Percentiles rank a stretch among this genome's conserved stretches.
Conservation (phyloP, 1,140 invertebrate genomes). For the Chrysoperla carnea region DNA sequence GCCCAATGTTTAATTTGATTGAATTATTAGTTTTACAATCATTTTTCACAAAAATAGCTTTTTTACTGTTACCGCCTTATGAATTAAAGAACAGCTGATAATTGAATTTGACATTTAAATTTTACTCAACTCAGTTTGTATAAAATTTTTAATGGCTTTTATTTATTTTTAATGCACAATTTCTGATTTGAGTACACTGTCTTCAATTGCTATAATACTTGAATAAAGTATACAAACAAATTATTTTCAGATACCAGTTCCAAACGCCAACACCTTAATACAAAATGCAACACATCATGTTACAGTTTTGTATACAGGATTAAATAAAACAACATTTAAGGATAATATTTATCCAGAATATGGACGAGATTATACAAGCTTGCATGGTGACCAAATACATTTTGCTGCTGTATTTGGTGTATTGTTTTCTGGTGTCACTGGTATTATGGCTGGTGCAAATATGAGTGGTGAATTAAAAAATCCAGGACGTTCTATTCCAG, state of each 20-base stretch:
- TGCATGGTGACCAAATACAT: slow-evolving; percentile 44
- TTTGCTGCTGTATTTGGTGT: slow-evolving; percentile 93
- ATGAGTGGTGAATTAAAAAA: slow-evolving; percentile 95
- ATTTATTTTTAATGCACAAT: too few relatives aligned
- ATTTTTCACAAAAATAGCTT: too few relatives aligned
- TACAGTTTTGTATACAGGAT: slow-evolving; percentile 63
- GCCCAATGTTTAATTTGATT: too few relatives aligned
- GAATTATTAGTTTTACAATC: too few relatives aligned
- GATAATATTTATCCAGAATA: slow-evolving; percentile 64
- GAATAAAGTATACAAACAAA: neutral
- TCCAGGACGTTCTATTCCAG: slow-evolving; percentile 82
- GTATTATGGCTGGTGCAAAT: slow-evolving; percentile 98
- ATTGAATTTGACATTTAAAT: neutral
- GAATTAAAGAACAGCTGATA: neutral
- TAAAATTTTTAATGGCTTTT: too few relatives aligned
- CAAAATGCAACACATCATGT: slow-evolving; percentile 32
- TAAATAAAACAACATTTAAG: slow-evolving; percentile 48
- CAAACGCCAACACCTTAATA: slow-evolving; percentile 45
- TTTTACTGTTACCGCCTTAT: too few relatives aligned
- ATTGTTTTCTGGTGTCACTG: slow-evolving; percentile 88
- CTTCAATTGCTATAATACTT: too few relatives aligned
- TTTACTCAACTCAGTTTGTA: neutral
- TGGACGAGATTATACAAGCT: slow-evolving; percentile 71
- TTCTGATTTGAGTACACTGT: too few relatives aligned
- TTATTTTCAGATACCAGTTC: slow-evolving; percentile 44